Evolutionary conservation across 2,888 invertebrate genomes (phyloP).

Genomic region (Aquatica leii): DNA sequence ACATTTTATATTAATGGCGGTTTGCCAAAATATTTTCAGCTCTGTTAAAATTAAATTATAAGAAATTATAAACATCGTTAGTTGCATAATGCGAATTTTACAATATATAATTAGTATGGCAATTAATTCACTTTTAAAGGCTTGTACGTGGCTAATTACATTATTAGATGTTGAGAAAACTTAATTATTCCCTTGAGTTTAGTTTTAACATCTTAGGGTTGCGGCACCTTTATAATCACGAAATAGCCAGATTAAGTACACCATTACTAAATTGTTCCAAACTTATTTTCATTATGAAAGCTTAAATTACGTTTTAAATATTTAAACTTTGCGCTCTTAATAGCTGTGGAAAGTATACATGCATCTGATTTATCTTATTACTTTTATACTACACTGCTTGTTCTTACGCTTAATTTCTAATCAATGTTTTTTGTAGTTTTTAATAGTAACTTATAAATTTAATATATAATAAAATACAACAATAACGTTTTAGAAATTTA

Average conservation of each 20-base stretch:
- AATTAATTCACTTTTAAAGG: conserved; percentile 8
- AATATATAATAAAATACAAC: no score
- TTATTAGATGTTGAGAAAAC: conserved; percentile 15
- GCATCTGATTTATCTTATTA: no score
- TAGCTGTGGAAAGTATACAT: no score
- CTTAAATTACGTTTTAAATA: neutral
- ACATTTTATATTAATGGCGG: conserved; percentile 22
- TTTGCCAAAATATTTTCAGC: conserved; percentile 22
- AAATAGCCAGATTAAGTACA: conserved; percentile 11
- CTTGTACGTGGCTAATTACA: conserved; percentile 13
- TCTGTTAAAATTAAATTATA: no score
- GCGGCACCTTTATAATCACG: conserved; percentile 9
- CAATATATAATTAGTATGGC: neutral
- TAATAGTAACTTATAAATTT: no score
- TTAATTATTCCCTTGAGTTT: conserved; percentile 21
- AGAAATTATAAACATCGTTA: conserved; percentile 18
- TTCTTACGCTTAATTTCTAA: no score
- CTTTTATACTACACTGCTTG: no score
- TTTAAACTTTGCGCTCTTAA: neutral
- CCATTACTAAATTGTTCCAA: conserved; percentile 6
- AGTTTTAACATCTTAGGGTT: conserved; percentile 7
- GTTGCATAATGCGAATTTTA: conserved; percentile 7
- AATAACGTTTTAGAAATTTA: no score
- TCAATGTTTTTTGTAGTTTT: no score
- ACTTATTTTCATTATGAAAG: neutral